Conservation (phyloP, 1,140 invertebrate genomes). For the Teleopsis dalmanni region DNA sequence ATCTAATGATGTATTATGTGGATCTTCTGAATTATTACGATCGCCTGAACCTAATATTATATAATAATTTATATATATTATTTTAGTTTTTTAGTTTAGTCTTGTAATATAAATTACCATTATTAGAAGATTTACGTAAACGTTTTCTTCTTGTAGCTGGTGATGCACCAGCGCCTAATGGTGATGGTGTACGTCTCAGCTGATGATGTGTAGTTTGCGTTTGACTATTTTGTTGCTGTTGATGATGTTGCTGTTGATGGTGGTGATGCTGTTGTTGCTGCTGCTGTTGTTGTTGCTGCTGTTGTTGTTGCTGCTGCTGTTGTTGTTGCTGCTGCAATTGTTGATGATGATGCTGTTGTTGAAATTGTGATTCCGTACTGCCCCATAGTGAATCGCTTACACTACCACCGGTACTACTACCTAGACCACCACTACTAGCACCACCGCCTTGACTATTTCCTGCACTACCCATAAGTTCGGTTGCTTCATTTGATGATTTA, state of each 20-base stretch:
- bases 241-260: conserved; percentile 24
- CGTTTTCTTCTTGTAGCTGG: conserved; percentile 51
- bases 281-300: conserved; percentile 22
- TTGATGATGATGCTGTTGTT: conserved; percentile 32
- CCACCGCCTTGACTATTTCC: conserved; percentile 12
- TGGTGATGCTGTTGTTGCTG: conserved; percentile 23
- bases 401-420: conserved; percentile 23
- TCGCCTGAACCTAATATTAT: conserved; percentile 51
- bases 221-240: conserved; percentile 23
- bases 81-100: conserved; percentile 1
- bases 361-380: conserved; percentile 40
- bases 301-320: conserved; percentile 26
- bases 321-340: conserved; percentile 32
- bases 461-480: conserved; percentile 26
- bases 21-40: conserved; percentile 46
- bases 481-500: conserved; percentile 44
- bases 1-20: conserved; percentile 42
- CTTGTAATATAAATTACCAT: conserved; percentile 26
- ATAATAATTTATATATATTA: neutral
- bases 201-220: conserved; percentile 36
- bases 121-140: conserved; percentile 60
- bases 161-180: conserved; percentile 36
- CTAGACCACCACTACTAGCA: conserved; percentile 22
- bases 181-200: conserved; percentile 37
- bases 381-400: conserved; percentile 40